Evolutionary conservation across 2,888 invertebrate species (phyloP).

Genomic region (Anaspis maculata): DNA sequence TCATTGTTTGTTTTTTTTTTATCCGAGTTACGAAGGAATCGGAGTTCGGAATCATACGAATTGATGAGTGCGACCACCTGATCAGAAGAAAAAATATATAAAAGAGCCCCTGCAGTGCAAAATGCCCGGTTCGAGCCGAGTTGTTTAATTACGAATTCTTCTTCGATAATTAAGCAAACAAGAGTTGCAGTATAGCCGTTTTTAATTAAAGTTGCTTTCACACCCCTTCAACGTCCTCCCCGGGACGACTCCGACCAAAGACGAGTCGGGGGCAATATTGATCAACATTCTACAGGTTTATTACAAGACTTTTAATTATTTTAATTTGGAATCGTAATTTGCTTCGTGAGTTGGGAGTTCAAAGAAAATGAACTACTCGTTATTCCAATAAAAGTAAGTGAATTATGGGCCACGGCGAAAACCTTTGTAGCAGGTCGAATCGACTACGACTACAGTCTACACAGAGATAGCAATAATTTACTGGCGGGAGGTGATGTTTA

Average conservation of each 20-base stretch:
- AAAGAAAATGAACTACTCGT: constrained; percentile 14
- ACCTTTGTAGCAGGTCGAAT: constrained; percentile 5
- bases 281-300: constrained; percentile 21
- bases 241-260: constrained; percentile 8
- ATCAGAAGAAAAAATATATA: no score
- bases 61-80: no score
- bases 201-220: constrained; percentile 22
- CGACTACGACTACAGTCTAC: background rate
- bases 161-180: constrained; percentile 2
- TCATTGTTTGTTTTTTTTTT: no score
- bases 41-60: no score
- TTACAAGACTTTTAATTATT: constrained; percentile 21
- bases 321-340: constrained; percentile 17
- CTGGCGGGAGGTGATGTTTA: background rate
- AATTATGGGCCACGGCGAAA: background rate
- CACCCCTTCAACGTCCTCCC: background rate
- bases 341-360: constrained; percentile 3
- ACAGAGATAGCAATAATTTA: background rate
- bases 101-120: no score
- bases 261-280: constrained; percentile 13
- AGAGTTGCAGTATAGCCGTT: constrained; percentile 3
- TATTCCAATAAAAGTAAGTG: constrained; percentile 13
- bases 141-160: constrained; percentile 1
- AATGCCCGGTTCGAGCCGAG: no score
- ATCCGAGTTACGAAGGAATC: no score